Percentiles rank a stretch among this genome's conserved stretches.
Evolutionary conservation across 2,797 vertebrate genomes (phyloP).

Genomic region (Acanthurus lineatus): DNA sequence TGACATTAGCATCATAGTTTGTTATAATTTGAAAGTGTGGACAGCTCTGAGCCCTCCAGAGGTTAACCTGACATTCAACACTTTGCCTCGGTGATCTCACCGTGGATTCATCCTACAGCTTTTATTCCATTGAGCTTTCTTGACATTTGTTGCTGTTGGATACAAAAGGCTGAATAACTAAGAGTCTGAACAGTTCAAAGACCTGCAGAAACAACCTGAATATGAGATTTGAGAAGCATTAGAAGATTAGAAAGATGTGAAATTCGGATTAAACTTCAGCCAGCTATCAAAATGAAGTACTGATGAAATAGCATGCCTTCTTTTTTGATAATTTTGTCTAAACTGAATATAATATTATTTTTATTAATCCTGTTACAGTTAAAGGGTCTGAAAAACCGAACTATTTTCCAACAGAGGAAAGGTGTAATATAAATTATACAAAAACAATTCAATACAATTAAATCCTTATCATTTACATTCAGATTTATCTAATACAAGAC

Average conservation of each 20-base stretch:
- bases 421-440: too few relatives aligned
- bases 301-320: not conserved
- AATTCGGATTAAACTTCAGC: not conserved
- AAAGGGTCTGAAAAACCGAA: too few relatives aligned
- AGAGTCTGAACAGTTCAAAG: slow-evolving; percentile 3
- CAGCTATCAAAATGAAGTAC: not conserved
- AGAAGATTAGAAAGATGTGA: not conserved
- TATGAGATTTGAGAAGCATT: slow-evolving; percentile 1
- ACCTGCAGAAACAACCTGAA: not conserved
- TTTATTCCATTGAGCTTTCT: slow-evolving; percentile 14
- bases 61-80: slow-evolving; percentile 32
- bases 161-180: slow-evolving; percentile 12
- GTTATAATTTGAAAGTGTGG: slow-evolving; percentile 19
- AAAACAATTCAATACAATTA: not conserved
- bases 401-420: too few relatives aligned
- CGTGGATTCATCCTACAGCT: slow-evolving; percentile 11
- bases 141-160: slow-evolving; percentile 23
- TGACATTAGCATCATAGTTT: not conserved
- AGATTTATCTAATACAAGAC: not conserved
- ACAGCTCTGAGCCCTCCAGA: not conserved
- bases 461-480: not conserved
- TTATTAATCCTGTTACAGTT: too few relatives aligned
- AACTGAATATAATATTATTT: too few relatives aligned
- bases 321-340: too few relatives aligned
- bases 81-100: slow-evolving; percentile 20